Evolutionary conservation across 2,888 invertebrate genomes (phyloP), one percentile per base, ranked within the genome.

Genomic region (Lycaena phlaeas): DNA sequence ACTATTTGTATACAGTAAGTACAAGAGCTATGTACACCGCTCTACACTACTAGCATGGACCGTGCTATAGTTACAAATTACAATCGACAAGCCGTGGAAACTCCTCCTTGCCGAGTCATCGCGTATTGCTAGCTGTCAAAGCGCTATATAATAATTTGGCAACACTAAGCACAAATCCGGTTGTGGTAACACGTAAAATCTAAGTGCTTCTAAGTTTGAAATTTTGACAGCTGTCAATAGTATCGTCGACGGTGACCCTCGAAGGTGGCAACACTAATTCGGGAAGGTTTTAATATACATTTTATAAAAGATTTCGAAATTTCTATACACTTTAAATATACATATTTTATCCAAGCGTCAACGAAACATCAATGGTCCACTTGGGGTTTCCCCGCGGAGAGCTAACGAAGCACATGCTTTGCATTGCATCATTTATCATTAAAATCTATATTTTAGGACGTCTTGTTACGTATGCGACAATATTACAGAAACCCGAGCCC

Each of bases 11-110:
- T 58, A 59, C 51, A 56, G 46, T 53, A 46, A 49, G 53, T 56
- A 60, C 57, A 49, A 39, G 51, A 46, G 52, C 56, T 64, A 64
- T 57, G 4, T 58, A 57, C 61, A 64, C 47, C 56, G 63, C 64
- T 56, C 61, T 56, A 56, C 54, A 50, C 54, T 56, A 56, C 49
- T 50, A 44, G 48, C 42, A 48, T 55, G 56, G 51, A 50, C 49
- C 42, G 43, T 38, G 44, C 36, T 30, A 27, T 37, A 26, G 27
- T 27, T 36, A 40, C 18, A 10, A 26, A 18, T 27, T 36, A 40
- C 18, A 10, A 17, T 39, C 3, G 30, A 2, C 27, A 41, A 37
- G 30, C 25, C 15, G 37, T 27, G 37, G 25, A 10, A 38, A 14
- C 27, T 15, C 12, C 22, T 38, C 17, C 30, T 22, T 6, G 25